Conservation (phyloP, 2,888 invertebrate genomes). For the Cephalotes varians region DNA sequence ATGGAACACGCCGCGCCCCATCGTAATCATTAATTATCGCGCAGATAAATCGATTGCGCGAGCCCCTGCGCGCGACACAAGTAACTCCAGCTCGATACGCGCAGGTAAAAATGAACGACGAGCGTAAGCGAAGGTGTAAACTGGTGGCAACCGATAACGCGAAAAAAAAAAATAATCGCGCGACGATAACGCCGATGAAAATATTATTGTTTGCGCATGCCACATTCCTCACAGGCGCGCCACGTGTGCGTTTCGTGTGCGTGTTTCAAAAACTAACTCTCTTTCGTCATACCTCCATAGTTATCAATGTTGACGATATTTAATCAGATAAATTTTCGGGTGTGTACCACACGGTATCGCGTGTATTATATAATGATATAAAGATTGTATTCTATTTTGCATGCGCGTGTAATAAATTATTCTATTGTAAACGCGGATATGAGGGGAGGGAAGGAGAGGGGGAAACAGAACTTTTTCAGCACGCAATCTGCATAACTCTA, state of each 20-base stretch:
- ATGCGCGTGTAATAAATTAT: not conserved
- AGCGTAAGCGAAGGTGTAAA: conserved; percentile 20
- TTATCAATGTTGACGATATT: not conserved
- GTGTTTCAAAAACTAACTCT: conserved; percentile 32
- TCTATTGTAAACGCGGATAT: not conserved
- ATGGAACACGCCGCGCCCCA: conserved; percentile 34
- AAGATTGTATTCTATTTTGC: not conserved
- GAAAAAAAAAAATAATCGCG: conserved; percentile 34
- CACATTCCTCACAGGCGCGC: conserved; percentile 31
- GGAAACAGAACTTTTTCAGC: not conserved
- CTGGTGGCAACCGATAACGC: conserved; percentile 31
- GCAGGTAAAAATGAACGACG: conserved; percentile 49
- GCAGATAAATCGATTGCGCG: conserved; percentile 61
- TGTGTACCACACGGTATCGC: not conserved
- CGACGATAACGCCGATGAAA: conserved; percentile 35
- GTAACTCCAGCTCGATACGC: conserved; percentile 41
- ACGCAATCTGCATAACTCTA: conserved; percentile 15
- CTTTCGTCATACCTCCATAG: not conserved
- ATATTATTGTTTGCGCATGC: conserved; percentile 38
- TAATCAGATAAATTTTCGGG: conserved; percentile 19
- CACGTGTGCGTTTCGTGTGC: conserved; percentile 6
- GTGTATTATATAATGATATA: not conserved
- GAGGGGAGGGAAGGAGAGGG: too few relatives aligned
- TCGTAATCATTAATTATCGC: conserved; percentile 63
- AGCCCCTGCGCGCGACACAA: conserved; percentile 43